Percentiles rank a stretch among this genome's conserved stretches.
phyloP scores from a whole-genome alignment of 1,140 invertebrate species.

The Pomacea maculata region DNA sequence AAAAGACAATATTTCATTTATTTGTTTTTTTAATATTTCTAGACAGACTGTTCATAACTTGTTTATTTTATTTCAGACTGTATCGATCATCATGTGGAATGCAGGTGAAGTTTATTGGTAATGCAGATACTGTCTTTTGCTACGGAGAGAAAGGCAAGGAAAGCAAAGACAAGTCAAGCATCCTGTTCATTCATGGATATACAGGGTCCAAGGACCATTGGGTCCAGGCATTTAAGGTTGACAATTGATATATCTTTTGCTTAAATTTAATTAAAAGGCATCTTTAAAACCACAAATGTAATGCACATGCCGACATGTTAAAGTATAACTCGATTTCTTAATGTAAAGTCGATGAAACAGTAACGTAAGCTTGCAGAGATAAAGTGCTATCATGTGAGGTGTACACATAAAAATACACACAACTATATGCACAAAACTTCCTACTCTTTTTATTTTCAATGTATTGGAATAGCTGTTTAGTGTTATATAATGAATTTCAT shows the following conservation, averaged over 20 bases:
- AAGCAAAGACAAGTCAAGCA: slow-evolving; percentile 38
- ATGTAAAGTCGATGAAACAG: not conserved
- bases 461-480: too few relatives aligned
- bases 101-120: slow-evolving; percentile 47
- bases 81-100: slow-evolving; percentile 46
- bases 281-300: not conserved
- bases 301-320: not conserved
- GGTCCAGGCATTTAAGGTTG: slow-evolving; percentile 46
- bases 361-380: not conserved
- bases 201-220: slow-evolving; percentile 55
- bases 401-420: too few relatives aligned
- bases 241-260: too few relatives aligned
- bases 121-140: slow-evolving; percentile 41
- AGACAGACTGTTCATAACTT: not conserved
- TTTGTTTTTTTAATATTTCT: too few relatives aligned
- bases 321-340: too few relatives aligned
- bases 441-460: too few relatives aligned
- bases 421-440: too few relatives aligned
- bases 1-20: too few relatives aligned
- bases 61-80: slow-evolving; percentile 32
- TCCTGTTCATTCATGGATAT: slow-evolving; percentile 55
- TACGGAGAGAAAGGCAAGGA: slow-evolving; percentile 50
- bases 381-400: not conserved
- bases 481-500: too few relatives aligned
- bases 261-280: not conserved